Conservation (phyloP, 2,888 invertebrate species). For the Himalopsyche kuldschensis region DNA sequence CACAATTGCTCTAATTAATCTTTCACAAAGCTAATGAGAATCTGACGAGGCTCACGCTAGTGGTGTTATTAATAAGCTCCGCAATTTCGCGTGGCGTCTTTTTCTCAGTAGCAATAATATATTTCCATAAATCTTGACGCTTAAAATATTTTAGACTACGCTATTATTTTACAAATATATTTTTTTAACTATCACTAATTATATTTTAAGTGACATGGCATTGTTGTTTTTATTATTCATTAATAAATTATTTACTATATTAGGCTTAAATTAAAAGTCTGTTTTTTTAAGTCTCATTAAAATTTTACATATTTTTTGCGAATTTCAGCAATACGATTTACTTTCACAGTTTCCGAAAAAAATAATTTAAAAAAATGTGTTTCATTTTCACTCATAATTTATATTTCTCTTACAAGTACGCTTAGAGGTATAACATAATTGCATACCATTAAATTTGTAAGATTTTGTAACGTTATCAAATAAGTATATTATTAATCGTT, state of each 20-base stretch:
- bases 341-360: no score
- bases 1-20: slow-evolving; percentile 20
- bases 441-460: no score
- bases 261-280: neutral
- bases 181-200: neutral
- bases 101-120: neutral
- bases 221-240: neutral
- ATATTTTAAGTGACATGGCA: neutral
- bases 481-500: no score
- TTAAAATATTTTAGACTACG: neutral
- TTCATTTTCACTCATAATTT: no score
- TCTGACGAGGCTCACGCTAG: slow-evolving; percentile 10
- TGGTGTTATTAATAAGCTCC: neutral
- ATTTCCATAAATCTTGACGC: neutral
- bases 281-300: neutral
- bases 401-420: no score
- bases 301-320: no score
- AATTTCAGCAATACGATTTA: no score
- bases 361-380: no score
- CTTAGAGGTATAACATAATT: no score
- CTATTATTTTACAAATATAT: neutral
- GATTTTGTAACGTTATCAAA: no score
- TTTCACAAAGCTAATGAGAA: slow-evolving; percentile 20
- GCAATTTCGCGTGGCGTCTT: neutral
- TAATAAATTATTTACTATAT: neutral